Evolutionary conservation across 2,888 invertebrate genomes (phyloP).

Genomic region (Uropetala carovei): DNA sequence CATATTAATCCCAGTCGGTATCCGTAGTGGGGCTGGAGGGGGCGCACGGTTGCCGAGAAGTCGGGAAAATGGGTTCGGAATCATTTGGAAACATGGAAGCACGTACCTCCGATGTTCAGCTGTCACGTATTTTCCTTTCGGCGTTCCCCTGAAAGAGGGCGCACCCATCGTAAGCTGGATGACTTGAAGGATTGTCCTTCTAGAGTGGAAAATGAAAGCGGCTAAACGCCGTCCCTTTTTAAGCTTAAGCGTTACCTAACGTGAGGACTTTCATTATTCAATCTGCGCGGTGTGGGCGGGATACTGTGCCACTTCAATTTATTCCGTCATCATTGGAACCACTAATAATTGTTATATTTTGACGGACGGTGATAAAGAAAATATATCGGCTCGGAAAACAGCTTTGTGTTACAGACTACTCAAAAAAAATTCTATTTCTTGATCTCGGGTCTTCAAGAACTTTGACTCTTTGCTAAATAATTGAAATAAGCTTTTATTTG

Average conservation of each 20-base stretch:
- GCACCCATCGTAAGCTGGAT: slow-evolving; percentile 56
- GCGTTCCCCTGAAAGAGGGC: slow-evolving; percentile 51
- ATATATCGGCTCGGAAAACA: neutral
- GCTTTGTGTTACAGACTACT: neutral
- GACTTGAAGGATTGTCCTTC: slow-evolving; percentile 62
- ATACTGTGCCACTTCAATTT: slow-evolving; percentile 25
- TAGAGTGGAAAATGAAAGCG: slow-evolving; percentile 57
- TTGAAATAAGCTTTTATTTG: no score
- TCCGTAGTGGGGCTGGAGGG: neutral
- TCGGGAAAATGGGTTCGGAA: slow-evolving; percentile 30
- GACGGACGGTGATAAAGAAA: neutral
- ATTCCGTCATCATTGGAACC: slow-evolving; percentile 31
- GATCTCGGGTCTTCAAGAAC: neutral
- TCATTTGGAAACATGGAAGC: slow-evolving; percentile 31
- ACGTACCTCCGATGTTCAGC: slow-evolving; percentile 53
- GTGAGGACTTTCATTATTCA: slow-evolving; percentile 60
- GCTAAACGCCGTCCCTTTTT: slow-evolving; percentile 31
- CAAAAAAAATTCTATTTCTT: neutral
- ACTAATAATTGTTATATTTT: slow-evolving; percentile 50
- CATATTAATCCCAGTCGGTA: slow-evolving; percentile 47
- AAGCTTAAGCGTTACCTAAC: slow-evolving; percentile 57
- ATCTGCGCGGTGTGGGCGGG: slow-evolving; percentile 19
- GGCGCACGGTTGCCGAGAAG: slow-evolving; percentile 27
- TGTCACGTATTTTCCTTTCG: slow-evolving; percentile 58
- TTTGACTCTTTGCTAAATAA: neutral